These are phyloP conservation scores for Willisornis vidua DNA, from an alignment of 2,113 vertebrate species.

Conservation along the genomic window DNA sequence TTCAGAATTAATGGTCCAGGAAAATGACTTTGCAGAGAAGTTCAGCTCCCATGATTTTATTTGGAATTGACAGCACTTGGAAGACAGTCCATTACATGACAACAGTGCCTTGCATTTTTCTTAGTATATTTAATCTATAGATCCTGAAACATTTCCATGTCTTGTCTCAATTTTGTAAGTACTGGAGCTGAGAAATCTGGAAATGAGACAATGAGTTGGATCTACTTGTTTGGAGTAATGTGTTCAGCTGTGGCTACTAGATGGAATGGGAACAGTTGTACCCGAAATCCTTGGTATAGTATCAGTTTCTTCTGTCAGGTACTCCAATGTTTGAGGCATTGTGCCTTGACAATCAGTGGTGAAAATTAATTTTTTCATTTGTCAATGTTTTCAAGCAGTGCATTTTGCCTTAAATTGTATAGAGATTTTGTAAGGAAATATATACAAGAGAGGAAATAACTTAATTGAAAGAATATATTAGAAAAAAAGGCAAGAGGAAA, in stretches of 20 bases:
- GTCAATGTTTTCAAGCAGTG: background rate
- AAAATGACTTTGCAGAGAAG: constrained; percentile 61
- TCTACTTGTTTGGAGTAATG: background rate
- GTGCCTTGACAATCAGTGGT: background rate
- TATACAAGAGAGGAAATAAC: background rate
- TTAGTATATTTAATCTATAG: background rate
- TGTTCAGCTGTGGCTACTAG: background rate
- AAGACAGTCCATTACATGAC: background rate
- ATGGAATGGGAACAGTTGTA: background rate
- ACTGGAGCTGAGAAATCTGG: background rate
- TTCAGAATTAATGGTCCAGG: constrained; percentile 64
- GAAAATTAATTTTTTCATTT: background rate
- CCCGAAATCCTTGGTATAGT: background rate
- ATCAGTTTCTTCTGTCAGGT: background rate
- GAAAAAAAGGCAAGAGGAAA: background rate
- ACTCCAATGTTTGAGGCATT: background rate
- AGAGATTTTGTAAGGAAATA: background rate
- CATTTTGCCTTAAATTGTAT: background rate
- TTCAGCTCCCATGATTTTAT: constrained; percentile 36
- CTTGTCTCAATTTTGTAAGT: background rate
- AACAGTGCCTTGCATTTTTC: background rate
- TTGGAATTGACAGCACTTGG: constrained; percentile 28
- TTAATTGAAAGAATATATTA: background rate
- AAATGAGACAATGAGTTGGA: background rate
- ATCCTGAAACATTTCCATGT: background rate